Percentiles rank a stretch among this genome's conserved stretches.
Evolutionary conservation across 2,113 vertebrate species (phyloP).

Genomic region (Toxostoma redivivum): DNA sequence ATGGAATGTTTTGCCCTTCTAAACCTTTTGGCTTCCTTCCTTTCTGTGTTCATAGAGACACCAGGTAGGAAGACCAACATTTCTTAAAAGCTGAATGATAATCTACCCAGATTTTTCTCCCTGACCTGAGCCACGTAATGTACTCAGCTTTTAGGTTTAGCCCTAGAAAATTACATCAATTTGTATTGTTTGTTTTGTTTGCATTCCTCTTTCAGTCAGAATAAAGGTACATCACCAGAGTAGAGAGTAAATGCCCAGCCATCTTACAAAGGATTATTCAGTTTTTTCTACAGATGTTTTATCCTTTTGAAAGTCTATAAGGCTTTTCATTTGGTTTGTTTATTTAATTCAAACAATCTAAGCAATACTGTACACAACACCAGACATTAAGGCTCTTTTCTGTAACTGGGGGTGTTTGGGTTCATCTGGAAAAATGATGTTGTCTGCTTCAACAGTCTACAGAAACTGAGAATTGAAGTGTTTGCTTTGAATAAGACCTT

Average conservation of each 20-base stretch:
- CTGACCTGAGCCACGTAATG: background rate
- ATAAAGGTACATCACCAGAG: background rate
- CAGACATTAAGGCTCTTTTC: background rate
- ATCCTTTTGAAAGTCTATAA: background rate
- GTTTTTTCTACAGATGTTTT: background rate
- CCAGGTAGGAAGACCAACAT: background rate
- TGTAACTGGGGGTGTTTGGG: background rate
- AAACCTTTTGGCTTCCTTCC: fast-evolving
- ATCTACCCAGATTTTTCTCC: background rate
- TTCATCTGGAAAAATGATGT: background rate
- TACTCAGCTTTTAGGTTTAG: background rate
- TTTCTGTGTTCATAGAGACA: background rate
- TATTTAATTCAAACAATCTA: background rate
- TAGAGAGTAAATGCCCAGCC: background rate
- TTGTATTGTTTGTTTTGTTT: background rate
- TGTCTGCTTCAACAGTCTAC: background rate
- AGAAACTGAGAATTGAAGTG: background rate
- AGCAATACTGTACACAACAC: background rate
- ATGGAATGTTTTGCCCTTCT: background rate
- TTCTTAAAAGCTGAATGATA: background rate
- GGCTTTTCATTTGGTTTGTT: background rate
- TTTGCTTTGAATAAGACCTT: background rate
- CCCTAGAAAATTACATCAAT: background rate
- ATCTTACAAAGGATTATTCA: background rate
- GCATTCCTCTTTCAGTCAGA: background rate